Evolutionary conservation across 2,888 invertebrate species (phyloP), one percentile per base, ranked within the genome.

Genomic region (Acronicta alni): DNA sequence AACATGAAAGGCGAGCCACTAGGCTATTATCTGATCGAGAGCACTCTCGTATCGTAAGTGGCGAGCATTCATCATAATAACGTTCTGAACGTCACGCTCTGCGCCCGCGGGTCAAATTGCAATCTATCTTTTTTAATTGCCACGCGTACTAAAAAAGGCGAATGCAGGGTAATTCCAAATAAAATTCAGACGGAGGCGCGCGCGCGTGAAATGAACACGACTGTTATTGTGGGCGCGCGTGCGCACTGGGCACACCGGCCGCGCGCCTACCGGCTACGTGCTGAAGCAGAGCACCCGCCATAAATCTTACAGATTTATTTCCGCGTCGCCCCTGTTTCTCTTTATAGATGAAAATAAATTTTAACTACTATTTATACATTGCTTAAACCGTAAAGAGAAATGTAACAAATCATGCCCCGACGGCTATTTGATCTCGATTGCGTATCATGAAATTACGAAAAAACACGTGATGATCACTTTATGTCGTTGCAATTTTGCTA

Each of bases 41-140:
- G 85, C 87, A 82, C 81, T 85, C 84, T 79, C 81, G 81, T 78
- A 77, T 84, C 83, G 83, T 86, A 86, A 89, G 87, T 84, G 84
- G 83, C 82, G 76, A 80, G 84, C 88, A 90, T 93, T 89, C 89
- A 90, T 92, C 91, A 93, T 93, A 90, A 91, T 89, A 90, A 90
- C 87, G 89, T 88, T 85, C 81, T 66, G 81, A 85, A 82, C 90
- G 93, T 93, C 91, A 93, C 91, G 93, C 88, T 88, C 79, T 79
- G 82, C 87, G 90, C 89, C 80, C 88, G 89, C 90, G 85, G 93
- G 93, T 94, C 93, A 93, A 89, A 86, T 89, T 84, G 93, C 92
- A 91, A 93, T 93, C 90, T 88, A 91, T 93, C 92, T 93, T 92
- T 91, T 92, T 90, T 93, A 93, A 93, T 93, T 93, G 90, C 91